Evolutionary conservation across 2,113 vertebrate species (phyloP).

Genomic region (Oncorhynchus masou): DNA sequence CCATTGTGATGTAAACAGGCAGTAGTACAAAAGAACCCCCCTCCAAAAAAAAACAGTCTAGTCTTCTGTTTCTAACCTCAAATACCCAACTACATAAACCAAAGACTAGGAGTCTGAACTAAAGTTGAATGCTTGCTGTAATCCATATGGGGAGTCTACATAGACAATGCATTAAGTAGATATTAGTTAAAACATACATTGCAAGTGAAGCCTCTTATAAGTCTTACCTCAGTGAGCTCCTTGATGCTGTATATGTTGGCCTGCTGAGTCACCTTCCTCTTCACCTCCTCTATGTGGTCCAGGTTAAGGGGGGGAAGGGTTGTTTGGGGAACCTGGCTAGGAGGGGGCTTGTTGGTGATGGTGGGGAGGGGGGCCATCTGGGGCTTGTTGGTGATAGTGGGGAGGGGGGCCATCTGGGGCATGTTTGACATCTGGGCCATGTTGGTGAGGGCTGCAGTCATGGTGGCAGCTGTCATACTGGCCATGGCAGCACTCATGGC

Average conservation of each 20-base stretch:
- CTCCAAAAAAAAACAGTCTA: no score
- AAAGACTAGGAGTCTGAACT: no score
- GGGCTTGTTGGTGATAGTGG: no score
- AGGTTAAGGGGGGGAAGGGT: conserved; percentile 72
- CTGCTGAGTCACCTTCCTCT: conserved; percentile 90
- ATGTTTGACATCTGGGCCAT: conserved; percentile 78
- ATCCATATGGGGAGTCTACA: no score
- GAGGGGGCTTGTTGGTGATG: conserved; percentile 79
- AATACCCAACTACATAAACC: no score
- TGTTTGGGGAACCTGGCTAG: conserved; percentile 52
- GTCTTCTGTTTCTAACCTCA: no score
- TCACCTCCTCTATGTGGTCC: conserved; percentile 80
- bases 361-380: conserved; percentile 72
- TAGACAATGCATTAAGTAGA: no score
- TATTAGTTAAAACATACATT: no score
- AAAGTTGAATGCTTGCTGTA: no score
- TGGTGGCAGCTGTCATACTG: conserved; percentile 79
- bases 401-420: conserved; percentile 55
- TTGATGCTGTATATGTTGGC: conserved; percentile 93
- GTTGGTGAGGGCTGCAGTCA: conserved; percentile 78
- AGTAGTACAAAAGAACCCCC: no score
- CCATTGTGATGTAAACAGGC: no score
- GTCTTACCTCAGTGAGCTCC: conserved; percentile 16
- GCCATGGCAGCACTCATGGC: conserved; percentile 74
- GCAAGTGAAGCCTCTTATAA: background rate